Evolutionary conservation across 92 coral and sea anemone genomes (phyloP).

Genomic region (Heliopora coerulea): DNA sequence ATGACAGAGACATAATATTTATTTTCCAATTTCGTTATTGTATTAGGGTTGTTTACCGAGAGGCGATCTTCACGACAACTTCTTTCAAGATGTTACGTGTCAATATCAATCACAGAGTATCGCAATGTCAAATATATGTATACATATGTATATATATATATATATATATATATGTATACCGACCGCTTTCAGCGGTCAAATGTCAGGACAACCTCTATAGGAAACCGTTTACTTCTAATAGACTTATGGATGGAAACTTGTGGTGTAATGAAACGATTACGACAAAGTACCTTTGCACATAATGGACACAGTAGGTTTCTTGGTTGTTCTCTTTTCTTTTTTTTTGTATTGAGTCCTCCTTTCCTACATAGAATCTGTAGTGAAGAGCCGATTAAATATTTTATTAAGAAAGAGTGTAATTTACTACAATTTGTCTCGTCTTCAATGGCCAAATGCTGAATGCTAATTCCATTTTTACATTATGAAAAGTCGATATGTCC

Average conservation of each 20-base stretch:
- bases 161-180: background rate
- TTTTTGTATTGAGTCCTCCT: background rate
- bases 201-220: background rate
- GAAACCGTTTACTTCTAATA: background rate
- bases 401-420: background rate
- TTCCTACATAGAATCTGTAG: background rate
- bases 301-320: too few species aligned
- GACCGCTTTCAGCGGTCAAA: background rate
- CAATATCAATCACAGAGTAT: too few species aligned
- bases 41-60: background rate
- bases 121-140: too few species aligned
- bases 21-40: background rate
- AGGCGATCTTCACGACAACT: background rate
- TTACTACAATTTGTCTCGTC: background rate
- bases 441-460: too few species aligned
- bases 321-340: too few species aligned
- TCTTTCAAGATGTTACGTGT: background rate
- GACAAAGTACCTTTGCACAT: background rate
- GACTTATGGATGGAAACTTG: background rate
- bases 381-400: background rate
- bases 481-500: too few species aligned
- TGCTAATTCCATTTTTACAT: too few species aligned
- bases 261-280: background rate
- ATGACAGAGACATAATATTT: background rate
- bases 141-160: too few species aligned